Evolutionary conservation across 2,113 vertebrate genomes (phyloP), one percentile per base, ranked within the genome.

Genomic region (Myxocyprinus asiaticus): DNA sequence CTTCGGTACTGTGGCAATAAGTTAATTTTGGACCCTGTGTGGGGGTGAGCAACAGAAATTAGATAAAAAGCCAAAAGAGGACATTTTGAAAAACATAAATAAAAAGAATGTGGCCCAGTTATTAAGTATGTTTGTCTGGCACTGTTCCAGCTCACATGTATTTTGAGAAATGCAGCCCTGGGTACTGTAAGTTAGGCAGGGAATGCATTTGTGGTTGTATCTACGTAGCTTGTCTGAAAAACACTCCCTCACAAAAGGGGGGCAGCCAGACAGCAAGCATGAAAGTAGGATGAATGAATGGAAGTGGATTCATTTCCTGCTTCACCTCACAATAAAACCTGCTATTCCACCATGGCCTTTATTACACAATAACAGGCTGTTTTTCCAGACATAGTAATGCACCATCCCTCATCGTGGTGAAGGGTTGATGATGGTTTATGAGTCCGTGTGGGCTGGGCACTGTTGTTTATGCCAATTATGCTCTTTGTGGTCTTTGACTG

Each of bases 231-330:
- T 22, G 53, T 76, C 59, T 73, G 76, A 84, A 53, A 74, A 82
- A 82, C 79, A 85, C 77, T 76, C 78, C 74, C 47, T 85, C 82
- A 90, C 82, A 86, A 88, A 33, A 79, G 70, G 73, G 78, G 53
- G 9, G 62, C 76, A 71, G 74, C 81, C 70, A 73, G 8, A 76
- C 81, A 87, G 82, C 87, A 91, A 81, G 44, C 84, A 83, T 45
- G 62, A 77, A n/a, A 67, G 83, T 86, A 85, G 85, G 85, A 88
- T 86, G 88, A 88, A 84, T 83, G 50, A 70, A 61, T 82, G 73
- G 66, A 61, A 86, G 87, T 45, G 48, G 62, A 48, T 58, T 55
- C 84, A 80, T 6, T 78, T 80, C 66, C 62, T 73, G 51, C 78
- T 87, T 72, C 80, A 59, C 78, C 86, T 73, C 78, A 79, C 77